phyloP scores from a whole-genome alignment of 2,113 vertebrate species.

The Melanotaenia duboulayi region DNA sequence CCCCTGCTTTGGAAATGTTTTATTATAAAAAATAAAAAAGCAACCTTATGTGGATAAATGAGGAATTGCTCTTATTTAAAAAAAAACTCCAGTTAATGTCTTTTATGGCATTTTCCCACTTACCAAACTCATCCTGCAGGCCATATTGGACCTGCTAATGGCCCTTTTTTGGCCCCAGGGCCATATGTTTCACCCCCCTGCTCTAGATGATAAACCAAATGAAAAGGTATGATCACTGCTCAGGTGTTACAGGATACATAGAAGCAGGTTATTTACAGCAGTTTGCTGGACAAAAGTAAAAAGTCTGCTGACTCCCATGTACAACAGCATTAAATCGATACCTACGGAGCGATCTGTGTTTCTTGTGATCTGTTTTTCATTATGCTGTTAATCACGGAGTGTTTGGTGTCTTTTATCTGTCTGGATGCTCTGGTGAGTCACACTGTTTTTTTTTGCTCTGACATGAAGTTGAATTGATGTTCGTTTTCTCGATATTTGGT shows the following conservation, averaged over 20 bases:
- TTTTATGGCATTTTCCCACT: too few relatives aligned
- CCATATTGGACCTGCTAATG: too few relatives aligned
- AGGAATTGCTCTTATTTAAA: too few relatives aligned
- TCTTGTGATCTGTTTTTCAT: conserved; percentile 37
- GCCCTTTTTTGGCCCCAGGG: too few relatives aligned
- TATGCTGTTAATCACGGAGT: conserved; percentile 34
- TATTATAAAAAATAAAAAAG: too few relatives aligned
- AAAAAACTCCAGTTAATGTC: too few relatives aligned
- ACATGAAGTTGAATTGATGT: conserved; percentile 44
- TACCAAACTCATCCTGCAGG: too few relatives aligned
- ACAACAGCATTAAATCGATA: not conserved
- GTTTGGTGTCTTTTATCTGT: conserved; percentile 44
- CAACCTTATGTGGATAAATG: too few relatives aligned
- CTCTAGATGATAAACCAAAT: too few relatives aligned
- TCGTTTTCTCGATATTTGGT: conserved; percentile 46
- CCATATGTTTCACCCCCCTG: too few relatives aligned
- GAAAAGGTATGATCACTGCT: too few relatives aligned
- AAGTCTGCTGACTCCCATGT: not conserved
- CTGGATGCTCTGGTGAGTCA: conserved; percentile 60
- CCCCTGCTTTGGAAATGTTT: too few relatives aligned
- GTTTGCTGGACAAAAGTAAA: not conserved
- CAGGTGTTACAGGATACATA: not conserved
- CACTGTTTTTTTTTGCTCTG: conserved; percentile 12
- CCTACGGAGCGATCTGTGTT: not conserved
- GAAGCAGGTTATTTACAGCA: not conserved